Evolutionary conservation across 92 coral and sea anemone species (phyloP).

Genomic region (Desmophyllum pertusum): DNA sequence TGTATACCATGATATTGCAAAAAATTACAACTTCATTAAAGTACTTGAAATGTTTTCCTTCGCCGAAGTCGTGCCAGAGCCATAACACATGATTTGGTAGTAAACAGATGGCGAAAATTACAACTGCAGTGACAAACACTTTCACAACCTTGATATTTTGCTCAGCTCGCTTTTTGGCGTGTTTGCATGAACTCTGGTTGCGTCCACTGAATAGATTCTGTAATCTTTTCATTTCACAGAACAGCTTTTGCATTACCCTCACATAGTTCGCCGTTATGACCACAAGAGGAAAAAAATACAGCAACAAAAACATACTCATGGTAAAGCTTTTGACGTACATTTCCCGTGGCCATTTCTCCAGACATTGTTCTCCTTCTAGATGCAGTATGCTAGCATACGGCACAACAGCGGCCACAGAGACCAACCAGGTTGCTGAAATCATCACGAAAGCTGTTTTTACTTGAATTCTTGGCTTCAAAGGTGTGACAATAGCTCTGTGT

Average conservation of each 20-base stretch:
- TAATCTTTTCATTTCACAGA: constrained; percentile 36
- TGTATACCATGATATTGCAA: constrained; percentile 67
- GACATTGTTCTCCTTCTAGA: constrained; percentile 43
- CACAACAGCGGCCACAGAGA: constrained; percentile 52
- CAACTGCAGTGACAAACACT: constrained; percentile 69
- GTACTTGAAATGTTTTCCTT: constrained; percentile 43
- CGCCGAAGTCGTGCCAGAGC: constrained; percentile 82
- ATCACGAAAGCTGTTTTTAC: constrained; percentile 35
- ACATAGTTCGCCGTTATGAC: constrained; percentile 49
- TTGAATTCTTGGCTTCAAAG: constrained; percentile 60
- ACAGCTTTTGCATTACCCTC: constrained; percentile 31
- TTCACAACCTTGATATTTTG: constrained; percentile 70
- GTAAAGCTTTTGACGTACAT: constrained; percentile 50
- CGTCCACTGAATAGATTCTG: constrained; percentile 34
- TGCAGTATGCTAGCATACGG: constrained; percentile 71
- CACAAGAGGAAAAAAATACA: constrained; percentile 58
- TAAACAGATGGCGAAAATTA: constrained; percentile 70
- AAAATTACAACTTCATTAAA: constrained; percentile 55
- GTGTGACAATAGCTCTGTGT: constrained; percentile 74
- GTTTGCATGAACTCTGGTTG: not conserved
- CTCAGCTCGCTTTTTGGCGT: constrained; percentile 52
- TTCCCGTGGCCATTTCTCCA: constrained; percentile 61
- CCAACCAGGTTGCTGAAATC: constrained; percentile 65
- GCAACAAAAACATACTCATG: constrained; percentile 47
- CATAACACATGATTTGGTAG: constrained; percentile 73